These are phyloP conservation scores for Atopsyche davidsoni DNA, from an alignment of 1,140 invertebrate genomes.

Conservation along the genomic window DNA sequence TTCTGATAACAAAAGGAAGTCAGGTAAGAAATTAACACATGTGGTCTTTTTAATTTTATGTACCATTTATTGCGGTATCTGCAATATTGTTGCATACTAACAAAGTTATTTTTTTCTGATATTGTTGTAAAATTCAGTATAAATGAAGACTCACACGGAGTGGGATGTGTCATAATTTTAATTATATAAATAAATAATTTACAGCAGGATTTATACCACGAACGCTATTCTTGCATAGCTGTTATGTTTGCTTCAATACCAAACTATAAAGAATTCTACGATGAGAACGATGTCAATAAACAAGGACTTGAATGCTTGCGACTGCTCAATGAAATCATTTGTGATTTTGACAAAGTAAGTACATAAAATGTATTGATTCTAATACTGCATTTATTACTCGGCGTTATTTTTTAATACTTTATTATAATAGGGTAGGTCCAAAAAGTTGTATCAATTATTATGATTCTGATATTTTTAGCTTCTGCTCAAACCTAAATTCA, in stretches of 20 bases:
- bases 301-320: slow-evolving; percentile 93
- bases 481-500: slow-evolving; percentile 90
- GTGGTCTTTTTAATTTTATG: too few species aligned
- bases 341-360: slow-evolving; percentile 94
- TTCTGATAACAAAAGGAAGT: slow-evolving; percentile 62
- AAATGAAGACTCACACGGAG: too few species aligned
- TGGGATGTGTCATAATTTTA: background rate
- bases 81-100: too few species aligned
- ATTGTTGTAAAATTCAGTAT: too few species aligned
- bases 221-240: slow-evolving; percentile 87
- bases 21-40: too few species aligned
- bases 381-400: background rate
- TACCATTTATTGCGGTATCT: too few species aligned
- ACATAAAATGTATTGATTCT: background rate
- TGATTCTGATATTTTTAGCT: too few species aligned
- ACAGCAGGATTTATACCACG: slow-evolving; percentile 83
- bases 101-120: too few species aligned
- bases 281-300: slow-evolving; percentile 94
- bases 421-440: too few species aligned
- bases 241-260: slow-evolving; percentile 98
- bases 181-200: slow-evolving; percentile 26
- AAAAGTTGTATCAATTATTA: too few species aligned
- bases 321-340: slow-evolving; percentile 96
- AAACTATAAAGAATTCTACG: slow-evolving; percentile 98
- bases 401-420: slow-evolving; percentile 18